Evolutionary conservation across 2,113 vertebrate genomes (phyloP).

Genomic region (Cyphomyrus plagiostoma): DNA sequence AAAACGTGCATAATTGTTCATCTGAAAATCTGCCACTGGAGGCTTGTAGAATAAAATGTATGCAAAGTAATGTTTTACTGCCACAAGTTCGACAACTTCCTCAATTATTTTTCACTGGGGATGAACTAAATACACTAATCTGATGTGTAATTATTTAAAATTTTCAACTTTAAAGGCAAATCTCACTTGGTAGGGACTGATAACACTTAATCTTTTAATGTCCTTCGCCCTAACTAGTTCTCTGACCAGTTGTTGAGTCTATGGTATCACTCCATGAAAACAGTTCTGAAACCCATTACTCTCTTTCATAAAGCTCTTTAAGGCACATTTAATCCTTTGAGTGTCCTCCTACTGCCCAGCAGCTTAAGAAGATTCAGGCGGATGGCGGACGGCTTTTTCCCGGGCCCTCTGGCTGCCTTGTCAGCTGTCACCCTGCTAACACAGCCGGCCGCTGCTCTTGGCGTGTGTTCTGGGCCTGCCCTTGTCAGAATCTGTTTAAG

Average conservation of each 20-base stretch:
- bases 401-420: not conserved
- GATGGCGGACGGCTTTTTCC: not conserved
- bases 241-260: not conserved
- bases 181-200: not conserved
- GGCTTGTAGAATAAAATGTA: not conserved
- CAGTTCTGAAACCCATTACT: not conserved
- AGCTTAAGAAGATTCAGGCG: not conserved
- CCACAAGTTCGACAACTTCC: not conserved
- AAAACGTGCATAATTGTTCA: not conserved
- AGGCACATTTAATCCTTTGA: slow-evolving; percentile 8
- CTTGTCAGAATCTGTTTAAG: slow-evolving; percentile 23
- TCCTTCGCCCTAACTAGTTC: not conserved
- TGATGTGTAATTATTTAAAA: not conserved
- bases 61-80: not conserved
- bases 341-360: not conserved
- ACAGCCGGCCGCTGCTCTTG: not conserved
- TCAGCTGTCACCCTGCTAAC: slow-evolving; percentile 14
- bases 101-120: not conserved
- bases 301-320: not conserved
- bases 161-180: not conserved
- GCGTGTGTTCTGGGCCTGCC: slow-evolving; percentile 11
- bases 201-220: not conserved
- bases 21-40: not conserved
- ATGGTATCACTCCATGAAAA: not conserved
- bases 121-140: not conserved